Evolutionary conservation across 1,140 invertebrate genomes (phyloP), one percentile per base, ranked within the genome.

Genomic region (Chironomus tepperi): DNA sequence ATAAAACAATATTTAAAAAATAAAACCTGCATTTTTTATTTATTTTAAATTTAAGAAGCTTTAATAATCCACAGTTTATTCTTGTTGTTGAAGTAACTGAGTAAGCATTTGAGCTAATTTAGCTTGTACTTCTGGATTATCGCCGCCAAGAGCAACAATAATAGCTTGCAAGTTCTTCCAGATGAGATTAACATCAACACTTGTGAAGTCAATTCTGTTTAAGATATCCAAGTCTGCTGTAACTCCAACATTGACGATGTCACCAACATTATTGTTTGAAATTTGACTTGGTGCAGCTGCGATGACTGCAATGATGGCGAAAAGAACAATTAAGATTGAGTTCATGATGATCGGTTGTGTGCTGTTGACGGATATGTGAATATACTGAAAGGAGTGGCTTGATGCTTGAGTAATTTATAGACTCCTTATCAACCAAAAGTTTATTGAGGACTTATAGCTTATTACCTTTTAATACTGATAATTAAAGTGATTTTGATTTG

Each of bases 241-340:
- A 18, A 70, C 65, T 70, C 65, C 65, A 70, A 70, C 65, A 70
- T 18, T 70, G 7, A 70, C 65, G 6, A 70, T 70, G 7, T 70
- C 65, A 18, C 65, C 65, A 1, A 70, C 18, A 19, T 70, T 70
- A 16, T 70, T 70, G 1, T 19, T 5, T 5, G 15, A 18, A 19
- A 70, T 21, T 57, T 57, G 12, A n/a, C 12, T 57, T 57, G 47
- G 47, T 57, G 12, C 47, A 57, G 47, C 47, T 12, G 47, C 47
- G 1, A 57, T n/a, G 47, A 57, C 12, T 5, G 15, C 12, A n/a
- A 57, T n/a, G 15, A 57, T n/a, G 5, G 47, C 47, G 3, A 57
- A 5, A 15, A 57, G 12, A 15, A 57, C 3, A 57, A 57, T 12
- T 15, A n/a, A 12, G 10, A 57, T 57, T 12, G n/a, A 12, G 12